Evolutionary conservation across 1,140 invertebrate genomes (phyloP), one percentile per base, ranked within the genome.

Genomic region (Gonatopus flavifemur): DNA sequence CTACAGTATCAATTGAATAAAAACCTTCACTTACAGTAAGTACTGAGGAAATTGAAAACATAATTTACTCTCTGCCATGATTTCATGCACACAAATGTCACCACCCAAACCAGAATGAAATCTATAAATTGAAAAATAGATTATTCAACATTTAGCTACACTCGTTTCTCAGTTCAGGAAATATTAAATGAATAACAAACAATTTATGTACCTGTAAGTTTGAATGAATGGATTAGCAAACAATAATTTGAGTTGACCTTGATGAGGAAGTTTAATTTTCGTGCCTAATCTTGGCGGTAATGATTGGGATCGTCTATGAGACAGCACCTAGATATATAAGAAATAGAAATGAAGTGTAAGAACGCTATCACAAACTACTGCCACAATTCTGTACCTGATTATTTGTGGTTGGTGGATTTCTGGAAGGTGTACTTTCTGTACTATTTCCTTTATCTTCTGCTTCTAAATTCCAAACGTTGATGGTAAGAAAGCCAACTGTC

Each of bases 61-160:
- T 1, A 94, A 73, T 66, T 87, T 89, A 43, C 89, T 89, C 72
- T 98, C 95, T 0, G 91, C 88, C 89, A 98, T 93, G 47, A 93
- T 88, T 78, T 98, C 94, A 64, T 95, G 88, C 3, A 96, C 91
- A 45, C 89, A 90, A 33, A 97, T 93, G 73, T 96, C 91, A 4
- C 91, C 90, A 2, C 91, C 90, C 5, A 94, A 80, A 3, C 90
- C 90, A 0, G 93, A 94, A 70, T 96, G 93, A 76, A 96, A 93
- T 59, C 76, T 76, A 55, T 32, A 36, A 35, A 37, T 42, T 30
- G 36, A 45, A 19, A 9, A 18, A 19, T 12, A 33, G 12, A 48
- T 18, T 10, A 37, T 5, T 20, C 2, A 25, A 6, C 8, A 10
- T 20, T 13, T 13, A 32, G 16, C 3, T 13, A 12, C 12, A 28